Evolutionary conservation across 1,140 invertebrate species (phyloP).

Genomic region (Elysia chlorotica): DNA sequence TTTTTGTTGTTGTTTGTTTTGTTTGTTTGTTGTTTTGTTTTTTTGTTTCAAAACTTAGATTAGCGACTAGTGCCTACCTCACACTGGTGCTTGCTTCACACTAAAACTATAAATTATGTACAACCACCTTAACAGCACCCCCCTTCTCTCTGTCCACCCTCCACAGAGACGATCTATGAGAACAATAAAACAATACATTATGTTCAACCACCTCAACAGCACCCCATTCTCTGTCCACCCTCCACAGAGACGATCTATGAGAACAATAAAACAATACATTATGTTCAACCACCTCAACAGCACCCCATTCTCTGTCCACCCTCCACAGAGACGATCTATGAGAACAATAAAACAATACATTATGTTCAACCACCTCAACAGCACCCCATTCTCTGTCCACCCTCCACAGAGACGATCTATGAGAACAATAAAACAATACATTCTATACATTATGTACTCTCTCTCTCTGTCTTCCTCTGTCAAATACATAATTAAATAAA

Average conservation of each 20-base stretch:
- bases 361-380: slow-evolving; percentile 40
- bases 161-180: slow-evolving; percentile 14
- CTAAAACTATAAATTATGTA: too few relatives aligned
- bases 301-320: slow-evolving; percentile 52
- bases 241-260: slow-evolving; percentile 14
- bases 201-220: too few relatives aligned
- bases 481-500: too few relatives aligned
- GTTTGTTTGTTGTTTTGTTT: too few relatives aligned
- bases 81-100: too few relatives aligned
- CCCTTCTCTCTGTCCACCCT: not conserved
- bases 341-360: not conserved
- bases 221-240: not conserved
- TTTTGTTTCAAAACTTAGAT: too few relatives aligned
- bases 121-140: too few relatives aligned
- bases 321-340: not conserved
- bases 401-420: not conserved
- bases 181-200: too few relatives aligned
- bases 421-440: not conserved
- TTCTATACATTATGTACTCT: not conserved
- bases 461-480: too few relatives aligned
- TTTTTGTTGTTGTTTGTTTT: too few relatives aligned
- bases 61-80: too few relatives aligned
- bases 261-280: slow-evolving; percentile 6
- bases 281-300: slow-evolving; percentile 49
- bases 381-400: not conserved